A percentile compares a stretch with the other conserved stretches of the same genome.
Evolutionary conservation across 2,888 invertebrate genomes (phyloP).

Genomic region (Trissoscelio sp.): DNA sequence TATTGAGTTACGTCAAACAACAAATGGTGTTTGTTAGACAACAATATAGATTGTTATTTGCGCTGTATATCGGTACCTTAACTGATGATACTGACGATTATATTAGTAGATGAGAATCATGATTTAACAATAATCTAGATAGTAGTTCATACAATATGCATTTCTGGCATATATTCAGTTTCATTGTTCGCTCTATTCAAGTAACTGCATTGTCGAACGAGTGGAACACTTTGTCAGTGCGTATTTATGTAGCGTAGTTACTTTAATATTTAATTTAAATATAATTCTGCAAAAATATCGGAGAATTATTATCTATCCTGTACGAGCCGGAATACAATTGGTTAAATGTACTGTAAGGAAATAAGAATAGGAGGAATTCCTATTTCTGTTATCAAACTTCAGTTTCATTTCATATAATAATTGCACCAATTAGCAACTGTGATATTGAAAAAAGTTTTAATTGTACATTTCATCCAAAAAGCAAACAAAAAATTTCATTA

Average conservation of each 20-base stretch:
- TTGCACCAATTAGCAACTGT: no score
- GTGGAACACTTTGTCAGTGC: not conserved
- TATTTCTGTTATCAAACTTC: no score
- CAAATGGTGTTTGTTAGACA: slow-evolving; percentile 19
- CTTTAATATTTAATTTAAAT: slow-evolving; percentile 5
- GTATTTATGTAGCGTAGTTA: not conserved
- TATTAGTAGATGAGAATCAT: slow-evolving; percentile 41
- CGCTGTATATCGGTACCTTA: slow-evolving; percentile 15
- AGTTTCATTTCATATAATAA: no score
- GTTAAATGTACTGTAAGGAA: no score
- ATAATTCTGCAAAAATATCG: not conserved
- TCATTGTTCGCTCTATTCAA: slow-evolving; percentile 27
- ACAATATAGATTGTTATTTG: slow-evolving; percentile 32
- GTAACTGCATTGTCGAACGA: slow-evolving; percentile 1
- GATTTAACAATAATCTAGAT: slow-evolving; percentile 49
- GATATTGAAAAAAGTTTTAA: no score
- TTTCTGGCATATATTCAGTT: slow-evolving; percentile 18
- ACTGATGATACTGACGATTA: slow-evolving; percentile 29
- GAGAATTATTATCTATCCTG: no score
- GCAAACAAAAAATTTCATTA: no score
- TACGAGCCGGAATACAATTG: no score
- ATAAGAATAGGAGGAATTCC: no score
- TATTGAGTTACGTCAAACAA: not conserved
- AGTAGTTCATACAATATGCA: slow-evolving; percentile 29
- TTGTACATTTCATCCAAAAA: no score